phyloP scores from a whole-genome alignment of 2,888 invertebrate species.

The Dexiosoma caninum region DNA sequence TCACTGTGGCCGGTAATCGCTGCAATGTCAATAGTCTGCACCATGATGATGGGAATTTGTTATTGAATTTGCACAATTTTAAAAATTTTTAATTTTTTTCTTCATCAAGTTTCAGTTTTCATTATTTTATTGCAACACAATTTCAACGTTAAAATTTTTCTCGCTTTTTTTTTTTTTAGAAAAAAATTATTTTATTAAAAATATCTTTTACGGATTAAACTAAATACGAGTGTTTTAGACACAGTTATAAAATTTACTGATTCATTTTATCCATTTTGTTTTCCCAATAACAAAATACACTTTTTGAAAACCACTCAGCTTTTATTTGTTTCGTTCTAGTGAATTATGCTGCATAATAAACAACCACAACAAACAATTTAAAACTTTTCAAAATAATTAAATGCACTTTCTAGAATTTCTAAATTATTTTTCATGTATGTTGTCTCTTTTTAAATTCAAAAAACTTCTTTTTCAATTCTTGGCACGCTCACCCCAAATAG shows the following conservation, averaged over 20 bases:
- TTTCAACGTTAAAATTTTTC: background rate
- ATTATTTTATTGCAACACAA: background rate
- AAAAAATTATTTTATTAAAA: background rate
- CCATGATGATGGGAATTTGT: conserved; percentile 67
- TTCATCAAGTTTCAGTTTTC: background rate
- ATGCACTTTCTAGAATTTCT: background rate
- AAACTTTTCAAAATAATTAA: background rate
- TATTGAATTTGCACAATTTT: background rate
- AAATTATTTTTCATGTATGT: background rate
- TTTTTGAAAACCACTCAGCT: background rate
- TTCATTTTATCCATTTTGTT: no score
- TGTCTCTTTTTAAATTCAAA: background rate
- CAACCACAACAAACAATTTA: no score
- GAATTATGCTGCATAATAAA: background rate
- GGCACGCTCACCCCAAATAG: conserved; percentile 1
- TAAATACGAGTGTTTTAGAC: background rate
- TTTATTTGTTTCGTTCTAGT: background rate
- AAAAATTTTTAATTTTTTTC: background rate
- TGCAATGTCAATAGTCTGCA: conserved; percentile 76
- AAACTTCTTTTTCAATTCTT: background rate
- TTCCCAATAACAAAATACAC: background rate
- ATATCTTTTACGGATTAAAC: background rate
- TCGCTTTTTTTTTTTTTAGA: background rate
- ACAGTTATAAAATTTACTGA: conserved; percentile 6
- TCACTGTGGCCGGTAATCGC: conserved; percentile 74